phyloP scores from a whole-genome alignment of 2,888 invertebrate genomes.

The Drosophila greeni region DNA sequence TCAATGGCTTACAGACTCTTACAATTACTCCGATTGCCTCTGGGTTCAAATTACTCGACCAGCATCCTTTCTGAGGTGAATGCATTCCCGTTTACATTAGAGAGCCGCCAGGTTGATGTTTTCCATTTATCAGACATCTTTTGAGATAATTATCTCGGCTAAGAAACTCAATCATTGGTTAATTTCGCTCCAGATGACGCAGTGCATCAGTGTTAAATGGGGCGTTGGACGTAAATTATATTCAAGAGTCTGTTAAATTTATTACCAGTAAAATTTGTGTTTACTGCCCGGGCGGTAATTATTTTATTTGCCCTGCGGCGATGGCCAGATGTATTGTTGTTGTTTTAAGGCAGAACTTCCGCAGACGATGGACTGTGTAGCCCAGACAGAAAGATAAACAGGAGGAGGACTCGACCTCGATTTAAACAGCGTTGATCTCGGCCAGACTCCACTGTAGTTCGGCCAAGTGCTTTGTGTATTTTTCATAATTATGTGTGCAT shows the following conservation, averaged over 20 bases:
- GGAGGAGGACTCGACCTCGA: not conserved
- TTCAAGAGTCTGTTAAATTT: constrained; percentile 37
- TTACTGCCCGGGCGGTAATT: constrained; percentile 60
- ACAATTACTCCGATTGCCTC: constrained; percentile 7
- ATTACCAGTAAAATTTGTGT: constrained; percentile 56
- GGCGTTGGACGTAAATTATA: constrained; percentile 47
- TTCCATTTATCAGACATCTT: constrained; percentile 4
- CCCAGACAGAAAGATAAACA: constrained; percentile 8
- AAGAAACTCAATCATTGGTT: constrained; percentile 13
- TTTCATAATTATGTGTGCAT: constrained; percentile 35
- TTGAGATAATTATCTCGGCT: not conserved
- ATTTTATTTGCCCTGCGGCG: constrained; percentile 55
- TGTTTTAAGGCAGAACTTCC: constrained; percentile 32
- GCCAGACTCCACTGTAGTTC: constrained; percentile 18
- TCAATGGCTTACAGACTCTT: constrained; percentile 16
- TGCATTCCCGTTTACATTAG: constrained; percentile 1
- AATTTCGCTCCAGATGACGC: constrained; percentile 7
- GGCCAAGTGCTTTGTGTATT: constrained; percentile 10
- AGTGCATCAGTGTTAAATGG: constrained; percentile 34
- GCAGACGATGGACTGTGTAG: constrained; percentile 2
- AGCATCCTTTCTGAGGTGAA: not conserved
- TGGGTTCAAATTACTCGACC: constrained; percentile 15
- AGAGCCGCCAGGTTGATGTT: not conserved
- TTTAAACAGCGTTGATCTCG: constrained; percentile 8
- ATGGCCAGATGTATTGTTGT: constrained; percentile 56